phyloP scores from a whole-genome alignment of 2,113 vertebrate genomes.

The Lampris incognitus region DNA sequence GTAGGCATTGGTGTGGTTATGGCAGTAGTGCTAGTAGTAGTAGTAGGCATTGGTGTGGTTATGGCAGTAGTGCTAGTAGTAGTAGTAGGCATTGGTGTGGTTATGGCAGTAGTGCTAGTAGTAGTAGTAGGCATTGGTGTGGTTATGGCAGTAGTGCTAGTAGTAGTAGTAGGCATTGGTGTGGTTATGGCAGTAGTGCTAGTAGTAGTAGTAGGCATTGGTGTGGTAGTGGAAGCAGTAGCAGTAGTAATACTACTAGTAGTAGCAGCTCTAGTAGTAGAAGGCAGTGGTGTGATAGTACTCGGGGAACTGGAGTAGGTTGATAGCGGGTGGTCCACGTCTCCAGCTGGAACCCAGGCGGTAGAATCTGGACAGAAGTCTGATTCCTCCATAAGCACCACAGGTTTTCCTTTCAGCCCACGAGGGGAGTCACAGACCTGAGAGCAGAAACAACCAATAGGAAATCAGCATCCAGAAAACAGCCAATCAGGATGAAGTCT shows the following conservation, averaged over 20 bases:
- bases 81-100: neutral
- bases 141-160: neutral
- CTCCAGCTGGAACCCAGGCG: fast-evolving
- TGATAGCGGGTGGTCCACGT: neutral
- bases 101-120: neutral
- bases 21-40: neutral
- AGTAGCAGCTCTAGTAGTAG: neutral
- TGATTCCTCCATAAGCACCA: constrained; percentile 33
- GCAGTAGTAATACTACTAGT: neutral
- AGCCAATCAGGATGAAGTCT: neutral
- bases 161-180: fast-evolving
- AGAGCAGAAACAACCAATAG: neutral
- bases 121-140: neutral
- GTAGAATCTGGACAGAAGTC: constrained; percentile 41
- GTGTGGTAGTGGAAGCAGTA: neutral
- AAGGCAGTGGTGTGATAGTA: neutral
- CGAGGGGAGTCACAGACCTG: constrained; percentile 69
- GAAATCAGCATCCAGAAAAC: neutral
- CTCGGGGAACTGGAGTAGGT: neutral
- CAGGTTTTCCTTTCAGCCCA: neutral
- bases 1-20: neutral
- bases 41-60: too few species aligned
- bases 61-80: neutral
- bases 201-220: neutral
- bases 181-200: neutral